These are phyloP conservation scores for Stenurella melanura DNA, from an alignment of 2,888 invertebrate species.

Conservation along the genomic window DNA sequence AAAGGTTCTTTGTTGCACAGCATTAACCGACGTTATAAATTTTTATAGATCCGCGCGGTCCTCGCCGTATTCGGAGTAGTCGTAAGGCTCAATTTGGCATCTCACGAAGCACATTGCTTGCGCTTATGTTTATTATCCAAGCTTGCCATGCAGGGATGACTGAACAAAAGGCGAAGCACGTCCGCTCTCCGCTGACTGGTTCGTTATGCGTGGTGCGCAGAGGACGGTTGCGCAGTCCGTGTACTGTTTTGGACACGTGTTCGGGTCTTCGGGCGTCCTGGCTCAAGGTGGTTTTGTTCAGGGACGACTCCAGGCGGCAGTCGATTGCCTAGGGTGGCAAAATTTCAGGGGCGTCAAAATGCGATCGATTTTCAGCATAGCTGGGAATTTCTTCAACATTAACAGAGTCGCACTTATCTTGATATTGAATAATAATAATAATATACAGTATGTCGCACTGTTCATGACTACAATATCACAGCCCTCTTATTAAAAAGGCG, in stretches of 20 bases:
- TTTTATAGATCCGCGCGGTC: slow-evolving; percentile 28
- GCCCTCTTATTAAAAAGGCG: too few relatives aligned
- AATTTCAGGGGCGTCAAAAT: too few relatives aligned
- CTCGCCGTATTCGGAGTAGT: slow-evolving; percentile 22
- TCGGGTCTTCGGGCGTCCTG: neutral
- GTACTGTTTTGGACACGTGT: slow-evolving; percentile 31
- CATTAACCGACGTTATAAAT: slow-evolving; percentile 29
- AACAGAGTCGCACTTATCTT: too few relatives aligned
- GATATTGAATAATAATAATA: too few relatives aligned
- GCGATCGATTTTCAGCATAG: too few relatives aligned
- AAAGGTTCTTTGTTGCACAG: slow-evolving; percentile 11
- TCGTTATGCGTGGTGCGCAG: slow-evolving; percentile 49
- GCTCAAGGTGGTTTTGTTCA: slow-evolving; percentile 31
- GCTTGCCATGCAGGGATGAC: slow-evolving; percentile 12
- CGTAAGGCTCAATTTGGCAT: slow-evolving; percentile 33
- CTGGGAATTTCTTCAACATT: too few relatives aligned
- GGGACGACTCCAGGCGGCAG: too few relatives aligned
- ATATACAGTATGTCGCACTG: too few relatives aligned
- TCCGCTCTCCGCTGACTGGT: slow-evolving; percentile 21
- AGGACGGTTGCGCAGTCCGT: slow-evolving; percentile 34
- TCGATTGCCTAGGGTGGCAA: too few relatives aligned
- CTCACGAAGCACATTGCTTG: slow-evolving; percentile 14
- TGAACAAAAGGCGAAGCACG: slow-evolving; percentile 22
- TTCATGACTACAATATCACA: too few relatives aligned
- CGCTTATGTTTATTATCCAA: slow-evolving; percentile 10